phyloP scores from a whole-genome alignment of 2,113 vertebrate species.

The Indicator maculatus region DNA sequence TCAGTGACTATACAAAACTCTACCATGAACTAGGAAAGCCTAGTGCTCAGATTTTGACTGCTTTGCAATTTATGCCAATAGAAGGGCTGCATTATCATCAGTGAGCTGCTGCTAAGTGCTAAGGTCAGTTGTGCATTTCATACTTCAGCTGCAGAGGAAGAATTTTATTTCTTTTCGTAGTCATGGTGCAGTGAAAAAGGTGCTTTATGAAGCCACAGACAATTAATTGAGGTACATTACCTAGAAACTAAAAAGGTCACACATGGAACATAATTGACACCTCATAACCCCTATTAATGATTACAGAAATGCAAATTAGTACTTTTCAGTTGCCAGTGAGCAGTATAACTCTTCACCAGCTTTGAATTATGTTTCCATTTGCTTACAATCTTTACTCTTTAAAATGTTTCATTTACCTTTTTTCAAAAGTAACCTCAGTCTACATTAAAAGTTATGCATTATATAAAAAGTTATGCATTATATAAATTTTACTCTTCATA shows the following conservation, averaged over 20 bases:
- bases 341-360: constrained; percentile 50
- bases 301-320: constrained; percentile 74
- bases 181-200: constrained; percentile 55
- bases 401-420: constrained; percentile 64
- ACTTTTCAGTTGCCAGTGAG: constrained; percentile 44
- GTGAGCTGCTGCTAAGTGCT: constrained; percentile 61
- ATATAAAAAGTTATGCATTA: neutral
- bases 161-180: constrained; percentile 73
- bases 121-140: constrained; percentile 77
- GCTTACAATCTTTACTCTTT: constrained; percentile 58
- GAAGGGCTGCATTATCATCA: constrained; percentile 63
- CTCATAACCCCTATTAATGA: constrained; percentile 72
- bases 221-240: constrained; percentile 78
- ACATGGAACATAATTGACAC: constrained; percentile 71
- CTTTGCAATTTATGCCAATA: constrained; percentile 56
- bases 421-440: neutral
- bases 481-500: constrained; percentile 4
- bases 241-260: constrained; percentile 77
- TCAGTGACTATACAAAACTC: constrained; percentile 29
- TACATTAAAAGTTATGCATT: neutral
- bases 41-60: constrained; percentile 8
- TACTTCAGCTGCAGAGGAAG: constrained; percentile 66
- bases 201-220: constrained; percentile 76
- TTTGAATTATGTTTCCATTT: constrained; percentile 64
- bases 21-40: neutral